phyloP scores from a whole-genome alignment of 2,888 invertebrate genomes.

The Alviniconcha strummeri region DNA sequence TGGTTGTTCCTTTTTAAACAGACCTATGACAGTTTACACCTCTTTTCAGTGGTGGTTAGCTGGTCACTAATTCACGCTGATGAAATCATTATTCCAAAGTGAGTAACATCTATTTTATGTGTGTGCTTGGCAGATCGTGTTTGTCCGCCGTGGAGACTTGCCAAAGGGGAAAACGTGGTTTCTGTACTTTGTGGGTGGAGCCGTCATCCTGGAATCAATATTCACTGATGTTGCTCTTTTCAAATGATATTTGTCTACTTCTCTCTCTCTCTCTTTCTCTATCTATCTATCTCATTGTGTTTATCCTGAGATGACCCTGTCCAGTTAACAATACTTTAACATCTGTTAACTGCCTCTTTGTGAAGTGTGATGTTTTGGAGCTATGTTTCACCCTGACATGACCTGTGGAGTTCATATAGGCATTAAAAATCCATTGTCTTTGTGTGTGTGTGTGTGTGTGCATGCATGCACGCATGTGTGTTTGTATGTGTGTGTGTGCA shows the following conservation, averaged over 20 bases:
- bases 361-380: too few species aligned
- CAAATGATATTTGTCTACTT: conserved; percentile 39
- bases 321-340: too few species aligned
- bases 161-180: conserved; percentile 67
- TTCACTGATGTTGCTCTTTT: conserved; percentile 66
- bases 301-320: background rate
- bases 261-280: background rate
- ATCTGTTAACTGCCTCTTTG: too few species aligned
- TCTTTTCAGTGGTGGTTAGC: too few species aligned
- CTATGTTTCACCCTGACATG: too few species aligned
- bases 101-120: background rate
- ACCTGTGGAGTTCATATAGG: too few species aligned
- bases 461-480: background rate
- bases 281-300: background rate
- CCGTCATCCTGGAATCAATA: conserved; percentile 64
- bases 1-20: too few species aligned
- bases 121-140: conserved; percentile 55
- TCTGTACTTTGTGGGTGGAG: conserved; percentile 65
- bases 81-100: background rate
- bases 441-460: background rate
- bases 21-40: too few species aligned
- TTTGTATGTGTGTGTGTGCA: conserved; percentile 5
- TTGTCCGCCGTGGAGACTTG: conserved; percentile 63
- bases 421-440: too few species aligned
- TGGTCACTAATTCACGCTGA: too few species aligned